Percentiles rank a stretch among this genome's conserved stretches.
phyloP scores from a whole-genome alignment of 2,113 vertebrate species.

The Prinia subflava region DNA sequence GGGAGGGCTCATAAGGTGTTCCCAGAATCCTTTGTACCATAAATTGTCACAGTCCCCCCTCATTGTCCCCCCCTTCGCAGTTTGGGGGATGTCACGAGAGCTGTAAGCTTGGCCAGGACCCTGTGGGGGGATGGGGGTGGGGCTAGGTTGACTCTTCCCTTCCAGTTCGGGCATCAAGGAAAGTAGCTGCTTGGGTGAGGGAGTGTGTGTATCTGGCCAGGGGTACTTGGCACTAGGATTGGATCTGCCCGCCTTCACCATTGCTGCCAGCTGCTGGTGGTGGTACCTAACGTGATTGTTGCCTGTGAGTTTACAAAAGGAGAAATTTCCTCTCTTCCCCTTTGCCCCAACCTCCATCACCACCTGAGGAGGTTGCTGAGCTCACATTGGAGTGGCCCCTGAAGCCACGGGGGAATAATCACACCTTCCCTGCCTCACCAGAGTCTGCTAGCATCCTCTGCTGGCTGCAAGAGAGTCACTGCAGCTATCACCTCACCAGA shows the following conservation, averaged over 20 bases:
- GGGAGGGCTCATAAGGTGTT: not conserved
- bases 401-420: not conserved
- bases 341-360: not conserved
- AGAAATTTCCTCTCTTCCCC: not conserved
- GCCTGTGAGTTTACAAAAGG: not conserved
- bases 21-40: not conserved
- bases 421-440: not conserved
- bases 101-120: not conserved
- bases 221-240: not conserved
- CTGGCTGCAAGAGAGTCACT: not conserved
- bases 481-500: not conserved
- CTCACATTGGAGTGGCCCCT: not conserved
- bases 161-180: not conserved
- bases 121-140: not conserved
- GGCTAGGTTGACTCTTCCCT: not conserved
- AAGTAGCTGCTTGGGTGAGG: rapidly evolving
- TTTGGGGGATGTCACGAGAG: not conserved
- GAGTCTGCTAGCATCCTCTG: not conserved
- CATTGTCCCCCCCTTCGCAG: rapidly evolving
- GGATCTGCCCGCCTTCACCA: not conserved
- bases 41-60: not conserved
- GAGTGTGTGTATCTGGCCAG: not conserved
- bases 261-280: not conserved
- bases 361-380: not conserved
- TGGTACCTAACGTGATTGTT: not conserved